A percentile compares a stretch with the other conserved stretches of the same genome.
These are phyloP conservation scores for Mythimna impura DNA, from an alignment of 2,888 invertebrate species.

Conservation along the genomic window DNA sequence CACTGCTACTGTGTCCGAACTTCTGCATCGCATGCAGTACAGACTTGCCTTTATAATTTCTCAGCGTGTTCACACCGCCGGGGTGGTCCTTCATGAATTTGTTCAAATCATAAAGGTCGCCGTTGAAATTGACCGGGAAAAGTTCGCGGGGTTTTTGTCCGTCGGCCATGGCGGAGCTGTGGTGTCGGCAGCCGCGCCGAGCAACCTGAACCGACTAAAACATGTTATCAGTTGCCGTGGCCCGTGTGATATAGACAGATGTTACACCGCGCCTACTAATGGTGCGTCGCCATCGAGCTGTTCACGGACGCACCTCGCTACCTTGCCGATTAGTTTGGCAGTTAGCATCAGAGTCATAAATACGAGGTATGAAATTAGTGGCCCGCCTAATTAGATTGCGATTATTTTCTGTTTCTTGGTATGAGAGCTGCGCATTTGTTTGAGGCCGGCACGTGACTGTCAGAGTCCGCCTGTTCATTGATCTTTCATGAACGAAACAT, in stretches of 20 bases:
- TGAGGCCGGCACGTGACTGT: slow-evolving; percentile 20
- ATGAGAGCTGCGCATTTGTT: slow-evolving; percentile 19
- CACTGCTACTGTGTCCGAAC: slow-evolving; percentile 91
- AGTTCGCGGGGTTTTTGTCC: slow-evolving; percentile 44
- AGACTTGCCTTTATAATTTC: slow-evolving; percentile 89
- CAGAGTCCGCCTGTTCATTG: not conserved
- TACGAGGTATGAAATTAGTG: slow-evolving; percentile 36
- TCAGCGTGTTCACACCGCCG: slow-evolving; percentile 92
- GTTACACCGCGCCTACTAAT: slow-evolving; percentile 51
- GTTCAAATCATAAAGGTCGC: slow-evolving; percentile 91
- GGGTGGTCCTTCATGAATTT: slow-evolving; percentile 93
- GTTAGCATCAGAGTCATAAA: slow-evolving; percentile 33
- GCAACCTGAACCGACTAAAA: slow-evolving; percentile 44
- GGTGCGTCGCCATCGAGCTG: slow-evolving; percentile 20
- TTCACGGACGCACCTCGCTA: slow-evolving; percentile 40
- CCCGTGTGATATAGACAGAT: slow-evolving; percentile 58
- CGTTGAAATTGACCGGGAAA: slow-evolving; percentile 83
- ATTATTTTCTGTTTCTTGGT: slow-evolving; percentile 15
- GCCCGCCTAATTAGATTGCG: slow-evolving; percentile 23
- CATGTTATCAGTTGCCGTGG: slow-evolving; percentile 49
- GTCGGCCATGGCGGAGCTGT: slow-evolving; percentile 39
- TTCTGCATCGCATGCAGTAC: slow-evolving; percentile 89
- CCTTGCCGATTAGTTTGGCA: slow-evolving; percentile 39
- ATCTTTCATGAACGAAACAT: slow-evolving; percentile 25
- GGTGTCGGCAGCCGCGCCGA: slow-evolving; percentile 31